Evolutionary conservation across 53 echinoderm and acorn worm genomes (phyloP).

Genomic region (Luidia sarsii): DNA sequence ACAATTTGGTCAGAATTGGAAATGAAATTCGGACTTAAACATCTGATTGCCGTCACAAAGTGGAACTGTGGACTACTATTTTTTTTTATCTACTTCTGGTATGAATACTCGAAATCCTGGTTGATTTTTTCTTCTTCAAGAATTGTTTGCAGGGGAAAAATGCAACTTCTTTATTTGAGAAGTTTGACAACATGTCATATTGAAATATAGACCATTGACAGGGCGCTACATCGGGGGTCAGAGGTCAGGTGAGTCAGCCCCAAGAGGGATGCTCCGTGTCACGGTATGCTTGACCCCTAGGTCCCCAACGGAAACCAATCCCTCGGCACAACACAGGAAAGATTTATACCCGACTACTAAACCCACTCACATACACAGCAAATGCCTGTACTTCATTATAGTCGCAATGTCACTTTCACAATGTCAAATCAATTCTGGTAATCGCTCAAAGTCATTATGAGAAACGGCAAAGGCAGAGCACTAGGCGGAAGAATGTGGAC

Average conservation of each 20-base stretch:
- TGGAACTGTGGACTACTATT: too few relatives aligned
- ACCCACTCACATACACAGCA: too few relatives aligned
- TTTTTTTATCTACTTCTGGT: too few relatives aligned
- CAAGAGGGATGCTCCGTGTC: constrained; percentile 25
- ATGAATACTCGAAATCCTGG: too few relatives aligned
- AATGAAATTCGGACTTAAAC: too few relatives aligned
- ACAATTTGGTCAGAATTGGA: too few relatives aligned
- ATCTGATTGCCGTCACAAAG: too few relatives aligned
- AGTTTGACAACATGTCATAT: constrained; percentile 53
- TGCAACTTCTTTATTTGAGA: constrained; percentile 8
- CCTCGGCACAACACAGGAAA: constrained; percentile 2
- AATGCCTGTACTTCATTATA: constrained; percentile 17
- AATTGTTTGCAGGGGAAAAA: too few relatives aligned
- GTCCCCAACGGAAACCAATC: constrained; percentile 26
- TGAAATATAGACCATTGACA: constrained; percentile 33
- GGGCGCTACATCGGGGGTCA: constrained; percentile 31
- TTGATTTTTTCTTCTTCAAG: too few relatives aligned
- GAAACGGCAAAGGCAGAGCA: constrained; percentile 16
- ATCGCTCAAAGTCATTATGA: constrained; percentile 9
- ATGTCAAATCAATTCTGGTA: constrained; percentile 9
- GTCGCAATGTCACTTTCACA: neutral
- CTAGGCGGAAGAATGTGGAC: neutral
- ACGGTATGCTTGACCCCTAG: constrained; percentile 25
- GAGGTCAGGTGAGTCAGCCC: constrained; percentile 13
- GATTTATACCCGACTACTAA: constrained; percentile 26